These are phyloP conservation scores for Microcebus murinus DNA, from an alignment of 2,113 vertebrate species.

Conservation along the genomic window DNA sequence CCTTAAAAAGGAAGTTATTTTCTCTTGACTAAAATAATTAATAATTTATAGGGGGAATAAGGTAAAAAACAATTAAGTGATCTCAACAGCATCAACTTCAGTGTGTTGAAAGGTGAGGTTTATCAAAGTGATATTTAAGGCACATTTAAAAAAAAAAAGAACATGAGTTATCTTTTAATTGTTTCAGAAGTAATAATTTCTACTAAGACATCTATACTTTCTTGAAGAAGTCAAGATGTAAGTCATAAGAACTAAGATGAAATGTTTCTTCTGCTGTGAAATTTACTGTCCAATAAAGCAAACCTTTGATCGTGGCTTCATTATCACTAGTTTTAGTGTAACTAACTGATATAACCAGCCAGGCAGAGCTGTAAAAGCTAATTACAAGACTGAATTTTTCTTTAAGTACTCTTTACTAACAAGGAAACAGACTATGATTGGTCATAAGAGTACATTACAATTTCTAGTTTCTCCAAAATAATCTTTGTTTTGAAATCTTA, in stretches of 20 bases:
- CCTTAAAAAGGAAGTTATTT: constrained; percentile 50
- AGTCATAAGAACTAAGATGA: neutral
- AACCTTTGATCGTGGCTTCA: constrained; percentile 55
- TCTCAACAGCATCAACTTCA: neutral
- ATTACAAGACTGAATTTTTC: neutral
- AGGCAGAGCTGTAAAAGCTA: neutral
- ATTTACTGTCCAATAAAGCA: constrained; percentile 39
- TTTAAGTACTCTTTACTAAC: constrained; percentile 7
- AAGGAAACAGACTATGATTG: neutral
- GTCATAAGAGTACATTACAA: neutral
- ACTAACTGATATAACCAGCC: constrained; percentile 6
- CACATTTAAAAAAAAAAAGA: neutral
- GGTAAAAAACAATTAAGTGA: neutral
- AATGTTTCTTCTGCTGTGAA: constrained; percentile 4
- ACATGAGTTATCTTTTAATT: neutral
- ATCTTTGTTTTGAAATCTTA: neutral
- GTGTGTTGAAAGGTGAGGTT: neutral
- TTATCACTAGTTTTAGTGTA: constrained; percentile 38
- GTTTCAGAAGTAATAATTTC: neutral
- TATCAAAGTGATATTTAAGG: neutral
- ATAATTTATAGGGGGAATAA: neutral
- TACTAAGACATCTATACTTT: neutral
- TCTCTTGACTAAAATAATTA: constrained; percentile 2
- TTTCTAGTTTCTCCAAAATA: constrained; percentile 49
- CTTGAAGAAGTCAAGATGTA: constrained; percentile 17